These are phyloP conservation scores for Pelobates cultripes DNA, from an alignment of 2,797 vertebrate species.

Conservation along the genomic window DNA sequence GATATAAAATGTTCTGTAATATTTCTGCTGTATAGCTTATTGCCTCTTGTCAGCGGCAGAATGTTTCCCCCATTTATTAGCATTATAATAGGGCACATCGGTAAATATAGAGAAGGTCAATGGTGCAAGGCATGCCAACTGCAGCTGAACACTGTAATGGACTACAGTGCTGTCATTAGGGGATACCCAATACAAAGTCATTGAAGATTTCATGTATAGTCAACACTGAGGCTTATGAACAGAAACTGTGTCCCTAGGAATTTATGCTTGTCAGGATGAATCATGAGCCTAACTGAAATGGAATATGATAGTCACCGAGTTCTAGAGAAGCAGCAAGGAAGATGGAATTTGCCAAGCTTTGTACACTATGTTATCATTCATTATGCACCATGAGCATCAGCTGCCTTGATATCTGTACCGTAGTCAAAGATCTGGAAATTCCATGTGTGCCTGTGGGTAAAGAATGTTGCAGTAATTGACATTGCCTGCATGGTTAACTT, in stretches of 20 bases:
- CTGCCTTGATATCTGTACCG: slow-evolving; percentile 14
- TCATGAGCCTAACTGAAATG: slow-evolving; percentile 14
- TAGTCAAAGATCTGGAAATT: slow-evolving; percentile 39
- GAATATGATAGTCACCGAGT: slow-evolving; percentile 15
- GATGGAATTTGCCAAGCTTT: slow-evolving; percentile 15
- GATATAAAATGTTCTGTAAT: no score
- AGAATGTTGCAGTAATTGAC: slow-evolving; percentile 38
- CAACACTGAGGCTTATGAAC: neutral
- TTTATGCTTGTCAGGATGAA: slow-evolving; percentile 36
- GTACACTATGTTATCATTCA: slow-evolving; percentile 43
- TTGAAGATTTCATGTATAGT: neutral
- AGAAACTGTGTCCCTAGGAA: slow-evolving; percentile 12
- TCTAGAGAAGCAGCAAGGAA: slow-evolving; percentile 14
- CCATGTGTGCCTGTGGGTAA: slow-evolving; percentile 36
- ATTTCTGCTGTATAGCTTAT: no score
- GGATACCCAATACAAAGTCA: neutral
- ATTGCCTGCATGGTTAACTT: slow-evolving; percentile 42
- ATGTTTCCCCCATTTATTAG: no score
- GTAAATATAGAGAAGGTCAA: no score
- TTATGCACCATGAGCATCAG: slow-evolving; percentile 37
- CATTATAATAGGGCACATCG: no score
- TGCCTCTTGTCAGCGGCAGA: no score
- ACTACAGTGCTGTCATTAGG: neutral
- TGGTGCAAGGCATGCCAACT: no score
- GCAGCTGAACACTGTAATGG: neutral